Evolutionary conservation across 2,888 invertebrate species (phyloP), one percentile per base, ranked within the genome.

Genomic region (Galerucella nymphaeae): DNA sequence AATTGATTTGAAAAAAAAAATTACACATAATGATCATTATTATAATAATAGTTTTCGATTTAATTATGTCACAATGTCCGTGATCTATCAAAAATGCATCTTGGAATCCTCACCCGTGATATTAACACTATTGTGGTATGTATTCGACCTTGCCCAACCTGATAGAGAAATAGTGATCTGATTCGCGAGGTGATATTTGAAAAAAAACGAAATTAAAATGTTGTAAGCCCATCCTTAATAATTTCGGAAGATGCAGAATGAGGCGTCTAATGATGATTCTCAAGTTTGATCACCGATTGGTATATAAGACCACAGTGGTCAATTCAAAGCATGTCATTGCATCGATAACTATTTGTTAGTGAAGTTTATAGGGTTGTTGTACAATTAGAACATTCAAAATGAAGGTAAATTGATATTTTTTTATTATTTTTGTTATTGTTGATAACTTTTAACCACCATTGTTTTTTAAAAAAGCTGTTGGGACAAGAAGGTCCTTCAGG

Each of bases 111-210:
- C 48, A 42, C 45, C 67, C 9, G 45, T 72, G 58, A 53, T 72
- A 62, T 42, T 59, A 18, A 2, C 5, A 42, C 6, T 5, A 5
- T 5, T 30, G 48, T n/a, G 18, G 57, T 70, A 55, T 61, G 65
- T 18, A 62, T 66, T 66, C 78, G 81, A 80, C 82, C 82, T 82
- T 82, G 80, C 79, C 80, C 76, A 76, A 74, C 76, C 78, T 77
- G 16, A 41, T 62, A 42, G 42, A 74, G 75, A 76, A 77, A 75
- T 80, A 77, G 75, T 80, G 80, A 79, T 81, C 79, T 78, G 73
- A 73, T 80, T 80, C 77, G 73, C 78, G 77, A 77, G 78, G 66
- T 75, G 66, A 66, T 62, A 62, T 72, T 68, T 45, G 16, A 65
- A 48, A 65, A 48, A 65, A 53, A 63, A n/a, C 45, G 53, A 62